phyloP scores from a whole-genome alignment of 2,113 vertebrate species.

The Chionis minor region DNA sequence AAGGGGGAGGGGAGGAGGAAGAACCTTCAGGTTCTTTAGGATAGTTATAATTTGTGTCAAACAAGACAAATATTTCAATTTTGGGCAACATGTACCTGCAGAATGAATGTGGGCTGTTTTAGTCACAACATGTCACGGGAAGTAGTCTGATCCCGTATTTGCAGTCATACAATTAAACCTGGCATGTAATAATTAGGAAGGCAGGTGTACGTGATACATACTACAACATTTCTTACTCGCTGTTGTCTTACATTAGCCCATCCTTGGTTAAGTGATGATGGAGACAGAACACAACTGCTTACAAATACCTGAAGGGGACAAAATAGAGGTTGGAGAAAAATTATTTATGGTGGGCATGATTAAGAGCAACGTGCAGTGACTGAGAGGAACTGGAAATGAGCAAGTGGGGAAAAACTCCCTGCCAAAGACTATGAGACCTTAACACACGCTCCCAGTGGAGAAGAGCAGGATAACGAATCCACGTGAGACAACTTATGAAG shows the following conservation, averaged over 20 bases:
- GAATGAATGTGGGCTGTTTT: constrained; percentile 8
- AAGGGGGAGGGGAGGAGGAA: background rate
- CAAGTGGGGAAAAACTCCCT: background rate
- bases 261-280: background rate
- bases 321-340: background rate
- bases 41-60: constrained; percentile 56
- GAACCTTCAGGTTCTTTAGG: background rate
- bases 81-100: constrained; percentile 27
- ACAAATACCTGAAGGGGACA: background rate
- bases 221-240: background rate
- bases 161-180: constrained; percentile 57
- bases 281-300: background rate
- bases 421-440: accelerated
- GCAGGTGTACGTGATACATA: constrained; percentile 4
- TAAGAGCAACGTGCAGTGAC: background rate
- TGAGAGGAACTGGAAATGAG: background rate
- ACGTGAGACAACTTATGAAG: background rate
- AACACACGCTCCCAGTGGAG: accelerated
- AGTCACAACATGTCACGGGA: constrained; percentile 59
- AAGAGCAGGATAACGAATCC: background rate
- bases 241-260: background rate
- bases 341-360: background rate
- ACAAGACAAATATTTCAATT: constrained; percentile 58
- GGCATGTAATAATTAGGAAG: constrained; percentile 66
- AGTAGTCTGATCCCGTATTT: constrained; percentile 5